Evolutionary conservation across 1,140 invertebrate genomes (phyloP).

Genomic region (Zaprionus capensis): DNA sequence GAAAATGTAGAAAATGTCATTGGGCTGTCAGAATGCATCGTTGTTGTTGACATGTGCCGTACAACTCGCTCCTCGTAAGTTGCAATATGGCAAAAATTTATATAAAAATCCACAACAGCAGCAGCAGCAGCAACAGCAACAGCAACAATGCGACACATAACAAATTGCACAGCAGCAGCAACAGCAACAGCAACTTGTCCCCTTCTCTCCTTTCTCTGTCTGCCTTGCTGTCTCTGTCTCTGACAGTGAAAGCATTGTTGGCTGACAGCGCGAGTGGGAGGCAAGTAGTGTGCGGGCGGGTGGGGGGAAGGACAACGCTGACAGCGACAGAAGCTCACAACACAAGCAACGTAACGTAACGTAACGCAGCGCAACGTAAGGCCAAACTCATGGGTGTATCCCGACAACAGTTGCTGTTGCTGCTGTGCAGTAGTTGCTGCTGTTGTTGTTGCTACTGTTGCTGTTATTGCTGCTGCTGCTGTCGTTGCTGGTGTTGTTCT

Average conservation of each 20-base stretch:
- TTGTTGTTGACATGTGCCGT: slow-evolving; percentile 81
- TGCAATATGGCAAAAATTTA: slow-evolving; percentile 51
- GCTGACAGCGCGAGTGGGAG: slow-evolving; percentile 55
- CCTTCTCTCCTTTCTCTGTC: background rate
- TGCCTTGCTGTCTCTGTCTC: slow-evolving; percentile 57
- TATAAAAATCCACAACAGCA: slow-evolving; percentile 63
- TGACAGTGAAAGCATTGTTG: slow-evolving; percentile 83
- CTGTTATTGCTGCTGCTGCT: background rate
- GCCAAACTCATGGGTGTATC: slow-evolving; percentile 39
- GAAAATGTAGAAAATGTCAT: slow-evolving; percentile 84
- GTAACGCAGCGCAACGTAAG: slow-evolving; percentile 38
- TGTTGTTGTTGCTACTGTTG: background rate
- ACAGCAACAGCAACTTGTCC: background rate
- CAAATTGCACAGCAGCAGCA: slow-evolving; percentile 73
- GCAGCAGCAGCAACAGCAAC: slow-evolving; percentile 37
- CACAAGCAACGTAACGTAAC: slow-evolving; percentile 51
- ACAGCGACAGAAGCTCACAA: slow-evolving; percentile 15
- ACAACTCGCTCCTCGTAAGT: slow-evolving; percentile 32
- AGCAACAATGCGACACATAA: slow-evolving; percentile 67
- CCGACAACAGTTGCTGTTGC: slow-evolving; percentile 40
- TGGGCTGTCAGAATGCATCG: slow-evolving; percentile 83
- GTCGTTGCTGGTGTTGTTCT: slow-evolving; percentile 10
- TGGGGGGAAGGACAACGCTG: slow-evolving; percentile 14
- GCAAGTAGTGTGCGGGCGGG: background rate
- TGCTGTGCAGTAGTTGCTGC: slow-evolving; percentile 5